phyloP scores from a whole-genome alignment of 2,113 vertebrate species.

The Ibidorhyncha struthersii region DNA sequence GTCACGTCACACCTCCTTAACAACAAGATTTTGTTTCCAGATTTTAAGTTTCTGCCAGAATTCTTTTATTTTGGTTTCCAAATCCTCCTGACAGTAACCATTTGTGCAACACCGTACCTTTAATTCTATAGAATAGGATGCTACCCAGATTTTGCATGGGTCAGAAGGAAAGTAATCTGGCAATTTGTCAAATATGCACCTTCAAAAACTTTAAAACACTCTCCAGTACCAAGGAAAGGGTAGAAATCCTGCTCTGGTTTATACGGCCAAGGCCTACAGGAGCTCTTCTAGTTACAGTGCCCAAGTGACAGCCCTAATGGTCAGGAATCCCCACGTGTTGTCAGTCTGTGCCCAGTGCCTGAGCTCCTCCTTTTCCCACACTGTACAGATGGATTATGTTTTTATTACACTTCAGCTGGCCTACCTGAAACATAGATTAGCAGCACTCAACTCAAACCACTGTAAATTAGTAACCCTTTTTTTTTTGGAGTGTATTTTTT shows the following conservation, averaged over 20 bases:
- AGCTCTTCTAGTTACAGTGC: neutral
- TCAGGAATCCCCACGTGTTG: neutral
- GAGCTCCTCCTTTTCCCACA: neutral
- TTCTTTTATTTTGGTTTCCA: neutral
- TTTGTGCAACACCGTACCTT: neutral
- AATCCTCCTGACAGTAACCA: neutral
- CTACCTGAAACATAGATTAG: neutral
- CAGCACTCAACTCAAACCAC: neutral
- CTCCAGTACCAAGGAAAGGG: neutral
- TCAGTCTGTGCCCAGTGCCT: neutral
- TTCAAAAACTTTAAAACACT: neutral
- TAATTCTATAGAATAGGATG: neutral
- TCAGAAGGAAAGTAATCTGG: neutral
- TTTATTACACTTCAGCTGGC: neutral
- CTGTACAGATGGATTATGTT: neutral
- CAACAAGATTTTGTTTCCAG: neutral
- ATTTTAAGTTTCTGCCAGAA: neutral
- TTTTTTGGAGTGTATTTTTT: neutral
- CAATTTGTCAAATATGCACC: neutral
- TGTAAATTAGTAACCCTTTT: neutral
- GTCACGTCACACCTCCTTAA: neutral
- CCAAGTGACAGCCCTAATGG: neutral
- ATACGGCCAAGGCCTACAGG: neutral
- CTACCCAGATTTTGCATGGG: neutral
- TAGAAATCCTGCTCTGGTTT: neutral